Evolutionary conservation across 1,140 invertebrate genomes (phyloP), one percentile per base, ranked within the genome.

Genomic region (Sipha flava): DNA sequence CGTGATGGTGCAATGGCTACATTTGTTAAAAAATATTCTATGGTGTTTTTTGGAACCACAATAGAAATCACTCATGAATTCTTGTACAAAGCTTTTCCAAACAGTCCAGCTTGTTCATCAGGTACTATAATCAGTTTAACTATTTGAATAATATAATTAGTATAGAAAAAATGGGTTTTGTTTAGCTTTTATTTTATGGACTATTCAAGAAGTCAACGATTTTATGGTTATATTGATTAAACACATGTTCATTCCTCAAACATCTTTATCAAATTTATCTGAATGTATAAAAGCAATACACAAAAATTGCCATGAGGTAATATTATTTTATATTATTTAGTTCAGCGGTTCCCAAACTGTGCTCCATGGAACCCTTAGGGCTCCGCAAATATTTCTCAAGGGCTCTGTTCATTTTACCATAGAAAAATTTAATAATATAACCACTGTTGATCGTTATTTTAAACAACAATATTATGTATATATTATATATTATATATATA

Each of bases 241-340:
- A 83, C 95, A 98, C 86, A 92, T 98, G 23, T 97, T 99, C 85
- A 93, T 93, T 82, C 94, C 95, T 18, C 94, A 97, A 87, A 91
- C 94, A 75, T 90, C 91, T 6, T 84, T 97, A 79, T 91, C 92
- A 64, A 91, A 91, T 4, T 88, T 98, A 64, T 91, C 95, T 16
- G 94, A 97, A 84, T 96, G 95, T 87, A 92, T 98, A 54, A 88
- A 90, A 57, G 89, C 90, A 82, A 89, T 95, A 43, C 88, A 93
- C 81, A 88, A 88, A 82, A 92, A 95, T 68, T 95, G 94, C 83
- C 87, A 90, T 66, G 89, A 92, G 87, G 90, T 91, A 85, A 47
- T 45, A 23, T 23, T 26, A 16, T 31, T 57, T 5, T 45, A 37
- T 70, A 37, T n/a, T n/a, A n/a, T n/a, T n/a, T n/a, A n/a, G n/a